Percentiles rank a stretch among this genome's conserved stretches.
Conservation (phyloP, 1,140 invertebrate species). For the Trichogramma pretiosum region DNA sequence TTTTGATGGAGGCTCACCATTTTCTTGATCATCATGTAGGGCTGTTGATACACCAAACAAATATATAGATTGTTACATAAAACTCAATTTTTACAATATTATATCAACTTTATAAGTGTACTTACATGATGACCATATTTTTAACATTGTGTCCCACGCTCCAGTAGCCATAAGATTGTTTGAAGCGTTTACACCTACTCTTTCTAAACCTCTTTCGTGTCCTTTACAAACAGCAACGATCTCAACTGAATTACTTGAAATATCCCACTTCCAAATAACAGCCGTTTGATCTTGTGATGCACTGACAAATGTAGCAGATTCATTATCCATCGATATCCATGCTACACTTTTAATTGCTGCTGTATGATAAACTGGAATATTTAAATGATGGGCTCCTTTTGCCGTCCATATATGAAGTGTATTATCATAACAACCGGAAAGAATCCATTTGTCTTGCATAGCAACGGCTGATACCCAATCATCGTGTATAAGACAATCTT, state of each 20-base stretch:
- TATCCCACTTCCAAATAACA: conserved; percentile 84
- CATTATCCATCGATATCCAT: conserved; percentile 66
- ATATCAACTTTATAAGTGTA: conserved; percentile 7
- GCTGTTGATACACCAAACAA: conserved; percentile 24
- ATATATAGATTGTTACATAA: conserved; percentile 1
- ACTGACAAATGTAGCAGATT: conserved; percentile 65
- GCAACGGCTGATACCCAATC: conserved; percentile 90
- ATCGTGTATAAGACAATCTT: conserved; percentile 85
- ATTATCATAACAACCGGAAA: conserved; percentile 93
- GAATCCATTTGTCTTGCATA: conserved; percentile 68
- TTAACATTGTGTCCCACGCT: conserved; percentile 80
- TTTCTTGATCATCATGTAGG: conserved; percentile 33
- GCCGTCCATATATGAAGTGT: conserved; percentile 81
- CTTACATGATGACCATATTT: conserved; percentile 67
- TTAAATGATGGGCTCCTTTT: conserved; percentile 73
- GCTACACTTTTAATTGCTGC: conserved; percentile 77
- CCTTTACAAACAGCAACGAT: conserved; percentile 75
- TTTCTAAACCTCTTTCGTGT: conserved; percentile 82
- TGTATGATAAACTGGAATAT: conserved; percentile 78
- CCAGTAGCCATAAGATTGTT: conserved; percentile 72
- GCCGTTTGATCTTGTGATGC: conserved; percentile 88
- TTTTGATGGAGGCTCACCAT: conserved; percentile 45
- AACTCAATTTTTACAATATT: not conserved
- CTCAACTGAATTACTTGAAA: conserved; percentile 65
- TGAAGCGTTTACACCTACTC: conserved; percentile 63